Conservation (phyloP, 2,888 invertebrate species). For the Arrhopalites spinosus region DNA sequence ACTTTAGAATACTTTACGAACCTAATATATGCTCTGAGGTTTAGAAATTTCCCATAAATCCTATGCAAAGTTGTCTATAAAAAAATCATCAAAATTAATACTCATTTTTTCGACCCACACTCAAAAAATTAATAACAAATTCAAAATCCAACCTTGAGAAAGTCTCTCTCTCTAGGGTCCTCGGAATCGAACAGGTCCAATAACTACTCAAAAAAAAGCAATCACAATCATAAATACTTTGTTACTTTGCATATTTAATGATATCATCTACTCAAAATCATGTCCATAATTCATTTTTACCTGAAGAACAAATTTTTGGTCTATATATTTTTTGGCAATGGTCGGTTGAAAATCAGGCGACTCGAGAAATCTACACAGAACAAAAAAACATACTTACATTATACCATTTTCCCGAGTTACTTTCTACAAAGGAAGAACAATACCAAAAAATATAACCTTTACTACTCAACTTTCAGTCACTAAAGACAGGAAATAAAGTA, state of each 20-base stretch:
- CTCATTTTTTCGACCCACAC: no score
- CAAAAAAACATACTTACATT: constrained; percentile 57
- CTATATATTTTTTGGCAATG: constrained; percentile 89
- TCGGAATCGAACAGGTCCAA: constrained; percentile 96
- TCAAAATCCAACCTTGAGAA: no score
- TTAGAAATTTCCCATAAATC: constrained; percentile 97
- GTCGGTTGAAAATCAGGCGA: constrained; percentile 91
- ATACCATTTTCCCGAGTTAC: no score
- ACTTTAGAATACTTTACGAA: not conserved
- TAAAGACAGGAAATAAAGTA: no score
- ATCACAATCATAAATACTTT: not conserved
- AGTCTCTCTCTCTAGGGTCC: constrained; percentile 94
- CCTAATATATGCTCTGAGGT: constrained; percentile 92
- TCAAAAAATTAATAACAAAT: no score
- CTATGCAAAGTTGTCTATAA: constrained; percentile 96
- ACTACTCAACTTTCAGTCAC: no score
- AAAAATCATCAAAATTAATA: no score
- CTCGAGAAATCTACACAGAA: constrained; percentile 81
- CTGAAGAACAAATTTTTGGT: constrained; percentile 93
- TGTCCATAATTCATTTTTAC: constrained; percentile 61
- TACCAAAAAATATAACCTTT: no score
- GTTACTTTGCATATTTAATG: no score
- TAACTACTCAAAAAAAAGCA: constrained; percentile 64
- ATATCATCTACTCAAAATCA: no score
- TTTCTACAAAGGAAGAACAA: no score